Base-by-base conservation (phyloP, 2,113 vertebrate species). In the Aegotheles bennettii region DNA sequence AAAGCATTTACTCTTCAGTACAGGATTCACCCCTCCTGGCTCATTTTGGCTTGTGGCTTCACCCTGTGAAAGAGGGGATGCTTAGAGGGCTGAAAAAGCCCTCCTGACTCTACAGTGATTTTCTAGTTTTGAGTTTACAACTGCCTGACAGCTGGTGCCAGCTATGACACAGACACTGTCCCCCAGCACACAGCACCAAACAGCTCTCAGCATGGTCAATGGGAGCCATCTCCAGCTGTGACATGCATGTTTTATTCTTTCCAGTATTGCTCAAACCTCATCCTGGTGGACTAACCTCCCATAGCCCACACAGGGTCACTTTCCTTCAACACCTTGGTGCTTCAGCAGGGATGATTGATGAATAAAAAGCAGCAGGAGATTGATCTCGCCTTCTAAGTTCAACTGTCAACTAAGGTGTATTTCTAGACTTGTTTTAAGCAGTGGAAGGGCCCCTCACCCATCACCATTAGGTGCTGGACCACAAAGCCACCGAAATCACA, bases 201-300 rank as follows among this genome's bases (percentile, higher is more conserved):
- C 9, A 77, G 25, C 59, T 69, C 84, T 79, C 50, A 67, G 35
- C 17, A 59, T 36, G 35, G 38, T 15, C 33, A 63, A 17, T 13
- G 1, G 0, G 2, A 89, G 84, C 38, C 51, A 29, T 7, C 24
- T 20, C 51, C 82, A 82, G 31, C 26, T 64, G 60, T 14, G 38
- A 43, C 74, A 42, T 0, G 0, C n/a, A n/a, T n/a, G n/a, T n/a
- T n/a, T 50, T 56, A 45, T 20, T 81, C 28, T 45, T 56, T 29
- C 83, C 28, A 28, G 7, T 2, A 10, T 5, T 56, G 48, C 13
- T 33, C 75, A 68, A 6, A 38, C 33, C 59, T 26, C 70, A 56
- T 40, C 35, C 67, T 47, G 21, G 24, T 53, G 36, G 23, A 21
- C 68, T 12, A 26, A 76, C 1, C 11, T n/a, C n/a, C 18, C 48